A percentile compares a stretch with the other conserved stretches of the same genome.
Conservation (phyloP, 2,113 vertebrate species). For the Toxotes chatareus region DNA sequence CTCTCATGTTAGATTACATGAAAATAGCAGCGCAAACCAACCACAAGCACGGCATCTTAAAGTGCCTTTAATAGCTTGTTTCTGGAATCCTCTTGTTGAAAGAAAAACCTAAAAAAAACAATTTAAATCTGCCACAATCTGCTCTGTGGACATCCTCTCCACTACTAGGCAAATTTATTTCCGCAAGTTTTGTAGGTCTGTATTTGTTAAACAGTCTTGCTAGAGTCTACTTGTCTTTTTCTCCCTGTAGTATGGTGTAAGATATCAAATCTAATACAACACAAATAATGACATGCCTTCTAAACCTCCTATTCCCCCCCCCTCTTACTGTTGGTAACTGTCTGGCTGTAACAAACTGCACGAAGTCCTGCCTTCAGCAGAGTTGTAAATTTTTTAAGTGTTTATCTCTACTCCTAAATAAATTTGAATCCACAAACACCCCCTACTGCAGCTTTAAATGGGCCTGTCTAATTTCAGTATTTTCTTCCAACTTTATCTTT, state of each 20-base stretch:
- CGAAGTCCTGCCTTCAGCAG: not conserved
- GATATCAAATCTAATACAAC: not conserved
- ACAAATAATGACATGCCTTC: not conserved
- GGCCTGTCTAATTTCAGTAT: slow-evolving; percentile 1
- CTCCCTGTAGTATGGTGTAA: not conserved
- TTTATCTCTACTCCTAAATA: not conserved
- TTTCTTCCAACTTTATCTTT: not conserved
- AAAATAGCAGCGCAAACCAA: slow-evolving; percentile 17
- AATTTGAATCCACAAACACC: not conserved
- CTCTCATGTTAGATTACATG: slow-evolving; percentile 29
- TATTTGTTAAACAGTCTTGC: not conserved
- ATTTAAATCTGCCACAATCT: not conserved
- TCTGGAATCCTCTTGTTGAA: not conserved
- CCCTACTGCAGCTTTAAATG: not conserved
- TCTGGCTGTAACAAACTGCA: not conserved
- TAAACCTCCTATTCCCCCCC: not conserved
- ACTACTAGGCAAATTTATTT: not conserved
- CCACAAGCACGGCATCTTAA: not conserved
- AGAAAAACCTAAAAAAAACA: not conserved
- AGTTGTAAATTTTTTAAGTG: slow-evolving; percentile 7
- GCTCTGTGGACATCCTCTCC: not conserved
- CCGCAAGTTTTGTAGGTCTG: not conserved
- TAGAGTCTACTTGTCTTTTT: not conserved
- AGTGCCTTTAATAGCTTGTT: not conserved
- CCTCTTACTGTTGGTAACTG: not conserved